Evolutionary conservation across 1,140 invertebrate genomes (phyloP).

Genomic region (Drosophila takahashii): DNA sequence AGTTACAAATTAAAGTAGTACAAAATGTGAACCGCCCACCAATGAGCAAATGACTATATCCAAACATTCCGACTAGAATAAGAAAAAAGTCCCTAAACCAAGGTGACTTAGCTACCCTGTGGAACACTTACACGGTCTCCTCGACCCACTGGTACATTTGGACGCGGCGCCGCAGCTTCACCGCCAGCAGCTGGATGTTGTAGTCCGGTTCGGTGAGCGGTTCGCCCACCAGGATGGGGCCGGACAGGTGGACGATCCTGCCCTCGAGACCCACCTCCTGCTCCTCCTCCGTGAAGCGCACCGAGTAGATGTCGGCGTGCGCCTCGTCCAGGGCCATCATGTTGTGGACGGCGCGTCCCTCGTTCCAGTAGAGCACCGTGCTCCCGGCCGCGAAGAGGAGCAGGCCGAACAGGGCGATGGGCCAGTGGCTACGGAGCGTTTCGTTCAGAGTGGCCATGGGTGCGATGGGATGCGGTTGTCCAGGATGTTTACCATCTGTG

Average conservation of each 20-base stretch:
- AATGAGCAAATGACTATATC: no score
- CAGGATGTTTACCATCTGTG: slow-evolving; percentile 3
- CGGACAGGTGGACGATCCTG: slow-evolving; percentile 91
- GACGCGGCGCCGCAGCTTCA: slow-evolving; percentile 90
- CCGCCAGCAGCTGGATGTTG: slow-evolving; percentile 90
- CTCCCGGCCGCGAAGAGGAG: slow-evolving; percentile 86
- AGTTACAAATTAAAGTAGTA: no score
- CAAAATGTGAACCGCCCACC: no score
- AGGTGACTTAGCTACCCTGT: neutral
- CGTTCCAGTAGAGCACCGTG: slow-evolving; percentile 90
- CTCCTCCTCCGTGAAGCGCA: slow-evolving; percentile 86
- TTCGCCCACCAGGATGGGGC: slow-evolving; percentile 90
- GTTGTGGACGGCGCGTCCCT: slow-evolving; percentile 90
- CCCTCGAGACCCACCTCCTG: slow-evolving; percentile 89
- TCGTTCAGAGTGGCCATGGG: slow-evolving; percentile 85
- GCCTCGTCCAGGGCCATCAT: slow-evolving; percentile 90
- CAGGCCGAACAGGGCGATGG: slow-evolving; percentile 87
- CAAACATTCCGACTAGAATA: no score
- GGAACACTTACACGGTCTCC: slow-evolving; percentile 85
- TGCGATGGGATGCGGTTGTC: neutral
- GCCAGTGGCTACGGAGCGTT: slow-evolving; percentile 88
- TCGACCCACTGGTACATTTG: slow-evolving; percentile 98
- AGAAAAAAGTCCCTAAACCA: neutral
- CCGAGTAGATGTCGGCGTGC: slow-evolving; percentile 86
- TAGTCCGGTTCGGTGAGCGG: slow-evolving; percentile 93